phyloP scores from a whole-genome alignment of 1,140 invertebrate species.

The Caenorhabditis latens region DNA sequence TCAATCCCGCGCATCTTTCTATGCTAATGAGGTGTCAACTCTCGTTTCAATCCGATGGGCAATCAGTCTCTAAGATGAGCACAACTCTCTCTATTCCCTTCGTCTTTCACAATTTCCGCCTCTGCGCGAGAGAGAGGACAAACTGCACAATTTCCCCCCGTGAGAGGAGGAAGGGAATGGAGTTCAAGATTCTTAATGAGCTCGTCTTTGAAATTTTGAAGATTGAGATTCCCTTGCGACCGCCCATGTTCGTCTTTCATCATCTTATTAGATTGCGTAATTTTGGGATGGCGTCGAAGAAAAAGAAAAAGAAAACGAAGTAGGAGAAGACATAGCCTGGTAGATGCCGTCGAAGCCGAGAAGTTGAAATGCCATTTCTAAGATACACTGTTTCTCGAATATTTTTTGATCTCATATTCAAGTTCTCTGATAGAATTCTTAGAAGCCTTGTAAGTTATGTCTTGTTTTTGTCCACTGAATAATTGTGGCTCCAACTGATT shows the following conservation, averaged over 20 bases:
- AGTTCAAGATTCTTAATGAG: constrained; percentile 39
- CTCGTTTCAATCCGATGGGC: constrained; percentile 51
- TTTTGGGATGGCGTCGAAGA: not conserved
- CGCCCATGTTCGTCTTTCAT: not conserved
- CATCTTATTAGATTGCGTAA: constrained; percentile 35
- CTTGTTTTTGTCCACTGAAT: too few species aligned
- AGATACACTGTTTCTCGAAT: too few species aligned
- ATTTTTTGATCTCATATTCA: too few species aligned
- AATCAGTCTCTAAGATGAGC: constrained; percentile 43
- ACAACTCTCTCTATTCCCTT: not conserved
- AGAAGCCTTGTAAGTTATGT: too few species aligned
- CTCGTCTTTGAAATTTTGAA: constrained; percentile 41
- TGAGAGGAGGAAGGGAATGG: not conserved
- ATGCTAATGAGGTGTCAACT: constrained; percentile 56
- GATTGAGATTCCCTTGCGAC: constrained; percentile 35
- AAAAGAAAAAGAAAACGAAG: too few species aligned
- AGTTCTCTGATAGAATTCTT: too few species aligned
- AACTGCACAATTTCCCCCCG: constrained; percentile 33
- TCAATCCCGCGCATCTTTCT: constrained; percentile 49
- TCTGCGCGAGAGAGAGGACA: not conserved
- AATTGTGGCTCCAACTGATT: too few species aligned
- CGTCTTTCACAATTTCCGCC: constrained; percentile 51
- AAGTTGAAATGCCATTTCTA: too few species aligned
- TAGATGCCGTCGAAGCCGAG: too few species aligned
- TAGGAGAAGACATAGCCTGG: too few species aligned